Base-by-base conservation (phyloP, 2,797 vertebrate species). In the Pseudochaenichthys georgianus region DNA sequence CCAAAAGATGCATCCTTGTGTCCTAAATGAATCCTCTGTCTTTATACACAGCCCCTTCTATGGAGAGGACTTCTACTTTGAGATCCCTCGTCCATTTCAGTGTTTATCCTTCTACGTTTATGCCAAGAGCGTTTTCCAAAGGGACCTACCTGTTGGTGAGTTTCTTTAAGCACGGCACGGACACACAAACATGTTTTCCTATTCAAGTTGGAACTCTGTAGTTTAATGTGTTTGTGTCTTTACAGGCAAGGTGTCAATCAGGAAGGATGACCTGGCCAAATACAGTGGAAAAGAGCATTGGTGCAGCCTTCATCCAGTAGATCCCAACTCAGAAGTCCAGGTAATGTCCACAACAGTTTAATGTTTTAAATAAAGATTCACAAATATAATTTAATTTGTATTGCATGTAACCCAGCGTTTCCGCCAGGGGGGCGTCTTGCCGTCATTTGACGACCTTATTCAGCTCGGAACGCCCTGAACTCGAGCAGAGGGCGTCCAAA, bases 101-200 rank as follows among this genome's bases (percentile, higher is more conserved):
- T 98, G 96, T 96, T 96, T 99, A 92, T 99, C 98, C 83, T 99
- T 99, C 94, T 99, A 98, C 75, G 96, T 99, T 90, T 99, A 97
- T 89, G 96, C 97, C 94, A 99, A 99, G 93, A 96, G 94, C 73
- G 96, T 99, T 93, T 96, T 99, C 84, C 98, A 98, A 73, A 96
- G 97, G 94, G 97, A 98, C 66, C 90, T 96, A 66, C 94, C 97
- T 82, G 96, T 99, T 93, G 98, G 98, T 99, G 89, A 94, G 97
- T 93, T 77, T 42, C n/a, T 59, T 70, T 69, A 31, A 81, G 16
- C 23, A 46, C 13, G 11, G 2, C 41, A 60, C 50, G 54, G 53
- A 63, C 42, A 51, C 42, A 51, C 48, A 71, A 28, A 8, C 38
- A 31, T 43, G 66, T 62, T 47, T 63, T 42, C 53, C 50, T 5